Evolutionary conservation across 2,797 vertebrate genomes (phyloP), one percentile per base, ranked within the genome.

Genomic region (Aulostomus chinensis): DNA sequence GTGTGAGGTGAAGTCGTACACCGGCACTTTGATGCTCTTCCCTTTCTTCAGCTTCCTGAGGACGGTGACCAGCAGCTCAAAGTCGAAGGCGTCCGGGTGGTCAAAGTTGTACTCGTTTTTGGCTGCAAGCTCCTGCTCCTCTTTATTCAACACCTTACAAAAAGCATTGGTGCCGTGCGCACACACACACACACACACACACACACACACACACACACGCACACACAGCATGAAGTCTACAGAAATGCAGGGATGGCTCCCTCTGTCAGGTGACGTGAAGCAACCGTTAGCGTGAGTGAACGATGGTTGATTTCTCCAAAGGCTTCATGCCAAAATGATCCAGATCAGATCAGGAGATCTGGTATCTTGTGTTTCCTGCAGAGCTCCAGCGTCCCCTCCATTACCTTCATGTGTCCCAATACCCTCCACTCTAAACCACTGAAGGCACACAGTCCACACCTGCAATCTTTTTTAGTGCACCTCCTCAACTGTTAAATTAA

Each of bases 1-100:
- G 28, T 98, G 96, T 0, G 91, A 97, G 56, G 93, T 96, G 53
- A 99, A 99, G 85, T 99, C 96, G 0, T 99, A 98, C 58, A 98
- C 92, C 1, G 97, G 97, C 57, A 99, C 94, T 78, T 98, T 95
- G 35, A 98, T 95, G 0, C 97, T 99, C 79, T 96, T 98, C 63
- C 97, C 96, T 80, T 95, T 94, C 77, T 99, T 99, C 61, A 99
- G 93, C 78, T 99, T 99, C 76, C 91, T 93, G 50, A 99, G 86
- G 1, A 92, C 97, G 67, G 93, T 89, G 1, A 94, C 93, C 65
- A 99, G 93, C 70, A 99, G 88, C 58, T 91, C 87, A 1, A 99
- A 97, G 88, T 99, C 96, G 0, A 99, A 99, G 67, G 97, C 95
- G 0, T 96, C 97, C 0, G 96, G 96, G 69, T 98, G 96, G 88